Evolutionary conservation across 1,140 invertebrate genomes (phyloP).

Genomic region (Drosophila melanogaster): Release_6_plus_ISO1_MT NC_004354.4:7565001-7565500

Average conservation of each 20-base stretch:
- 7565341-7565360: constrained; percentile 48
- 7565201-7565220: not conserved
- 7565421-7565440: constrained; percentile 66
- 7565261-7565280: constrained; percentile 55
- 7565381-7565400: not conserved
- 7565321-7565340: not conserved
- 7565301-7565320: constrained; percentile 34
- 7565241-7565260: constrained; percentile 35
- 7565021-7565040: not conserved
- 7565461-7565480: constrained; percentile 79
- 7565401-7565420: constrained; percentile 60
- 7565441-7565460: constrained; percentile 84
- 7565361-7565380: constrained; percentile 8
- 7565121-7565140: too few relatives aligned
- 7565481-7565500: constrained; percentile 64
- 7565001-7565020: constrained; percentile 6
- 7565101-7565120: too few relatives aligned
- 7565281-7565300: constrained; percentile 57
- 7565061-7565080: too few relatives aligned
- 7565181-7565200: too few relatives aligned
- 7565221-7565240: not conserved
- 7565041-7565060: too few relatives aligned
- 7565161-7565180: not conserved
- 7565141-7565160: not conserved
- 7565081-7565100: too few relatives aligned